phyloP scores from a whole-genome alignment of 1,140 invertebrate genomes.

The Calephelis nemesis region DNA sequence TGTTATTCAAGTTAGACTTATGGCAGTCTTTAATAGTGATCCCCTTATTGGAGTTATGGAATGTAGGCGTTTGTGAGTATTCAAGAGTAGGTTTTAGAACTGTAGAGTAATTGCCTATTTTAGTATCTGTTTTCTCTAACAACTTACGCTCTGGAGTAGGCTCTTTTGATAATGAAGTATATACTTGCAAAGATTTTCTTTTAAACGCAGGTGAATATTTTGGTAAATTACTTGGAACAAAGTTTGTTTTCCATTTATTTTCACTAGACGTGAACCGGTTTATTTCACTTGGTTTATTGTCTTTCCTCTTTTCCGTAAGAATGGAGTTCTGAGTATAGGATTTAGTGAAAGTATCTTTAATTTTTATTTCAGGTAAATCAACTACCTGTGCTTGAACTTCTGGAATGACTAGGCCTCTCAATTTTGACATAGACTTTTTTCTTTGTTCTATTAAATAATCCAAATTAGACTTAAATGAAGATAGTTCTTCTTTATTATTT shows the following conservation, averaged over 20 bases:
- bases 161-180: slow-evolving; percentile 75
- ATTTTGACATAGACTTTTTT: slow-evolving; percentile 88
- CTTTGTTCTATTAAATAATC: slow-evolving; percentile 88
- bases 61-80: slow-evolving; percentile 36
- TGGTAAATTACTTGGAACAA: slow-evolving; percentile 80
- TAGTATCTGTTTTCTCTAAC: slow-evolving; percentile 49
- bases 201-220: slow-evolving; percentile 93
- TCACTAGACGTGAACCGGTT: slow-evolving; percentile 52
- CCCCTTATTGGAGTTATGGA: slow-evolving; percentile 30
- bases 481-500: slow-evolving; percentile 64
- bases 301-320: slow-evolving; percentile 45
- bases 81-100: slow-evolving; percentile 41
- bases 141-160: slow-evolving; percentile 65
- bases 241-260: slow-evolving; percentile 78
- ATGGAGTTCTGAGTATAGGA: slow-evolving; percentile 51
- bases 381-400: slow-evolving; percentile 82
- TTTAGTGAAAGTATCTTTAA: slow-evolving; percentile 73
- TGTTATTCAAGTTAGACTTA: slow-evolving; percentile 49
- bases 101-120: slow-evolving; percentile 38
- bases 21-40: slow-evolving; percentile 43
- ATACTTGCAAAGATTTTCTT: slow-evolving; percentile 85
- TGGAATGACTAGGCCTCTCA: slow-evolving; percentile 91
- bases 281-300: slow-evolving; percentile 40
- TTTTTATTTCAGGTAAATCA: slow-evolving; percentile 89
- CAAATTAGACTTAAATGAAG: slow-evolving; percentile 78